These are phyloP conservation scores for Thinocorus orbignyianus DNA, from an alignment of 2,113 vertebrate species.

Conservation along the genomic window DNA sequence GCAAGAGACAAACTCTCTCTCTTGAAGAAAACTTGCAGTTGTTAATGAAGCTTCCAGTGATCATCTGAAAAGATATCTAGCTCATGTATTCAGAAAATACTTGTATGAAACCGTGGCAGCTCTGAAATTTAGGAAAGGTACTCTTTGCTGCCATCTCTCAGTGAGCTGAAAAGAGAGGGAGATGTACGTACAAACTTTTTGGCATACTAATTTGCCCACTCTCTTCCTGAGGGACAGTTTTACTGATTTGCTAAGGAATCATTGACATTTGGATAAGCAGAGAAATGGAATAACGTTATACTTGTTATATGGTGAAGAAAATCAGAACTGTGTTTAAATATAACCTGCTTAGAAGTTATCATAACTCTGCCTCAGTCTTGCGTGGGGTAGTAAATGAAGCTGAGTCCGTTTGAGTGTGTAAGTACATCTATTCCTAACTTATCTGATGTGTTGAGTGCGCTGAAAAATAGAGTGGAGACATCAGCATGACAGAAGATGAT, in stretches of 20 bases:
- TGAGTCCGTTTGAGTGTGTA: background rate
- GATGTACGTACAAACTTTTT: background rate
- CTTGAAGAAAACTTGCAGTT: background rate
- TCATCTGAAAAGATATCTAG: background rate
- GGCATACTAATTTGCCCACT: background rate
- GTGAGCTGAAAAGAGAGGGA: background rate
- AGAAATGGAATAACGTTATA: background rate
- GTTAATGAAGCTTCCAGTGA: background rate
- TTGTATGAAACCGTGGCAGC: background rate
- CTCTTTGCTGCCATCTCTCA: slow-evolving; percentile 45
- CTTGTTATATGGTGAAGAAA: background rate
- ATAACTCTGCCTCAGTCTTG: background rate
- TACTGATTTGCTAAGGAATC: background rate
- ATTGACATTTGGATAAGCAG: background rate
- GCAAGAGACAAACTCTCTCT: background rate
- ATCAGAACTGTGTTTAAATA: background rate
- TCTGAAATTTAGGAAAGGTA: background rate
- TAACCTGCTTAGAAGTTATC: background rate
- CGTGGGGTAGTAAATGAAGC: background rate
- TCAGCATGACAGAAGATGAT: background rate
- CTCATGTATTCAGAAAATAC: background rate
- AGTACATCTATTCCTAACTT: background rate
- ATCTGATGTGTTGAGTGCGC: background rate
- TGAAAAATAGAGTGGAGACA: background rate
- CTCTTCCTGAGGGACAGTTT: background rate